Evolutionary conservation across 35 echinoderm and acorn worm species (phyloP), one percentile per base, ranked within the genome.

Genomic region (Apostichopus californicus): DNA sequence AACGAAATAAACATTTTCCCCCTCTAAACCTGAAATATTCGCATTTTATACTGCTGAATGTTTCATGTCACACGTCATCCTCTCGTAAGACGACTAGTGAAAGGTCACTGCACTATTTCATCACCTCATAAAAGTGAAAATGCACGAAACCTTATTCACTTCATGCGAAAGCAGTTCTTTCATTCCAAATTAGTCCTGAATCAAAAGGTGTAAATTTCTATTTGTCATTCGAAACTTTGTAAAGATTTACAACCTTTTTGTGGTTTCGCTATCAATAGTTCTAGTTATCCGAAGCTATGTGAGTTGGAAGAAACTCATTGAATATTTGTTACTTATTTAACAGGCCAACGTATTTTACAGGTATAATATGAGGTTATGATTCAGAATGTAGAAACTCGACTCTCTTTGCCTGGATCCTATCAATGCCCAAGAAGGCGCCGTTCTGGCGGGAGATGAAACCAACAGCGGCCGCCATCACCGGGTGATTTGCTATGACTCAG

Each of bases 361-460:
- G 78, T 81, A 81, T 81, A 28, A 81, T 81, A 28, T 81, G 10
- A 81, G 78, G 78, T 61, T 54, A 81, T 81, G 78, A 81, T 34
- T 81, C 78, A 78, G 18, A 78, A 12, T 26, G 77, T 34, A 81
- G 28, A 55, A 15, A 81, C 15, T 55, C 15, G 52, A 81, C 8
- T 81, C 18, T 22, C 78, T 28, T 4, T 54, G 78, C 78, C 78
- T 81, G 78, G 78, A 81, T 81, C 78, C 78, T 81, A 81, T 81
- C 28, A 81, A 81, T 81, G 78, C 78, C 78, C 78, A 81, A 81
- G 55, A 24, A 28, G 78, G 78, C 78, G 78, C 78, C 78, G 78
- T 81, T 81, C 78, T 81, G 78, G 34, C 78, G 78, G 78, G 34
- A 81, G 78, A 81, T 15, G 78, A 81, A 81, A 81, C 78, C 78